phyloP scores from a whole-genome alignment of 2,797 vertebrate genomes.

The Halcyon leucocephala region DNA sequence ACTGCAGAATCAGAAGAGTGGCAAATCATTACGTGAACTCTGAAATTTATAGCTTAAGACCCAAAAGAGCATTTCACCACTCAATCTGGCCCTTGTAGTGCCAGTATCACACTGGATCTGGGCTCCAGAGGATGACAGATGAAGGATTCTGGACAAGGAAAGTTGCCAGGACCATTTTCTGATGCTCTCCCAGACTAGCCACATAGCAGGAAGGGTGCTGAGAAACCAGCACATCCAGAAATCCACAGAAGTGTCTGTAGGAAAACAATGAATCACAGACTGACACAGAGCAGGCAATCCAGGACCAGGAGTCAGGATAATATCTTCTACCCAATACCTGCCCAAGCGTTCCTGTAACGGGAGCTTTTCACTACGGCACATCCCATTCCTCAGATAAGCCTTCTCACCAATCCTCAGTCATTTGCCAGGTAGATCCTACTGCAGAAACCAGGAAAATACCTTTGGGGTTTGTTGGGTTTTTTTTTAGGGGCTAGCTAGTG shows the following conservation, averaged over 20 bases:
- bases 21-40: neutral
- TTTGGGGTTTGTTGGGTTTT: too few species aligned
- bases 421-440: neutral
- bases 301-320: neutral
- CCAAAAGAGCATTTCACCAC: neutral
- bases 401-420: neutral
- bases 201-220: neutral
- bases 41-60: neutral
- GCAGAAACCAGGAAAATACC: neutral
- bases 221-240: neutral
- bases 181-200: neutral
- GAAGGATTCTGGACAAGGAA: neutral
- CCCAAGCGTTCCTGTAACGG: neutral
- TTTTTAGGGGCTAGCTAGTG: neutral
- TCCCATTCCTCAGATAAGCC: neutral
- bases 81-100: neutral
- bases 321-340: neutral
- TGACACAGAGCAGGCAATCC: neutral
- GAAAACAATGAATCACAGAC: neutral
- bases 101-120: neutral
- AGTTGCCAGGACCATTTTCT: neutral
- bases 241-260: neutral
- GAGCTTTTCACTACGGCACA: fast-evolving
- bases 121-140: neutral
- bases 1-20: neutral